phyloP scores from a whole-genome alignment of 2,113 vertebrate species.

The Carassius carassius region DNA sequence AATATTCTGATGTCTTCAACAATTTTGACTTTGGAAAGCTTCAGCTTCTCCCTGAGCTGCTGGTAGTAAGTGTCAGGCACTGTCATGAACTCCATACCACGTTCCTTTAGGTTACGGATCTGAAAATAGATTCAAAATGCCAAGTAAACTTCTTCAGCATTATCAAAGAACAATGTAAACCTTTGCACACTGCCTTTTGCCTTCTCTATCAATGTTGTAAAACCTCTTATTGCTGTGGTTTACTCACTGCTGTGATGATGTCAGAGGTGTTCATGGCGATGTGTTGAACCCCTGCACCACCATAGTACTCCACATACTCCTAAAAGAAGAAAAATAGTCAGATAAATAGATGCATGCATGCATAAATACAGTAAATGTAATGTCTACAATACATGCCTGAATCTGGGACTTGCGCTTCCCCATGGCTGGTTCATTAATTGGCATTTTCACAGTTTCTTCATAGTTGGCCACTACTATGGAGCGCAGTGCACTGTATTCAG shows the following conservation, averaged over 20 bases:
- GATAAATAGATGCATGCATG: not conserved
- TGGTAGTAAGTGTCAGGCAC: constrained; percentile 88
- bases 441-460: constrained; percentile 96
- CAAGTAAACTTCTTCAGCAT: not conserved
- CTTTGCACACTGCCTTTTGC: not conserved
- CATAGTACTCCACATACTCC: constrained; percentile 95
- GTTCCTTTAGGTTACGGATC: constrained; percentile 86
- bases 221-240: not conserved
- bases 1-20: constrained; percentile 83
- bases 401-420: constrained; percentile 95
- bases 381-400: constrained; percentile 74
- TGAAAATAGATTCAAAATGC: constrained; percentile 53
- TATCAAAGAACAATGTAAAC: not conserved
- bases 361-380: not conserved
- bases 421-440: constrained; percentile 89
- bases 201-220: not conserved
- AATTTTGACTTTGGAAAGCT: constrained; percentile 85
- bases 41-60: constrained; percentile 83
- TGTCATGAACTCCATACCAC: constrained; percentile 89
- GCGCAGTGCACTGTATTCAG: constrained; percentile 89
- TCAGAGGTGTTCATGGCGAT: constrained; percentile 91
- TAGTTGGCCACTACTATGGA: constrained; percentile 94
- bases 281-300: constrained; percentile 92
- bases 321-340: constrained; percentile 53
- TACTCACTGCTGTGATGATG: constrained; percentile 86